Base-by-base conservation (phyloP, 2,888 invertebrate species). In the Oscheius sp. region DNA sequence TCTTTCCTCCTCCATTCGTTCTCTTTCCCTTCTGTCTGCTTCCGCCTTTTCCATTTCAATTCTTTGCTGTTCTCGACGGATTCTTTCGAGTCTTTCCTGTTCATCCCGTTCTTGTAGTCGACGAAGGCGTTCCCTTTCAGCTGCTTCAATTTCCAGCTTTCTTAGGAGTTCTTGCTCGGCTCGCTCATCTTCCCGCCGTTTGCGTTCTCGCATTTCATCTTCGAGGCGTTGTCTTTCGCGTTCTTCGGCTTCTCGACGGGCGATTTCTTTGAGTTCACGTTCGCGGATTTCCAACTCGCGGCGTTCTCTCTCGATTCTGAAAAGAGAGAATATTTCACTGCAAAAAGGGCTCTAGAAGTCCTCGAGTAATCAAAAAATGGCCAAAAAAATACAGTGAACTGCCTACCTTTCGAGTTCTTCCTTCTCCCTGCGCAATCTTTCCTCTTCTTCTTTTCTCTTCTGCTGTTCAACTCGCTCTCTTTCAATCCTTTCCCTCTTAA, bases 11-110 rank as follows among this genome's bases (percentile, higher is more conserved):
- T 81, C 79, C 41, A 74, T 72, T 69, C 81, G 75, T 69, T 83
- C 82, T 27, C 78, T 69, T 46, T 83, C 83, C 68, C 80, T 66
- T 68, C 78, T 66, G 3, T 82, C 82, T 23, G 78, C 81, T 53
- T 83, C 83, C 21, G 75, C 75, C 69, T 80, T 74, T 72, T 86
- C 86, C 75, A 80, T 75, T 64, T 85, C 86, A 45, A 84, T 81
- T 49, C 86, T 72, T 71, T 87, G 84, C 72, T 87, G 85, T 52
- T 87, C 87, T 0, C 80, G 69, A n/a, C 87, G 81, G 53, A 86
- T 79, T 45, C 80, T 69, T 58, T 87, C 87, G 25, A 87, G 63
- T 23, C 86, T 76, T 41, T 87, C 86, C 7, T 74, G 74, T 71
- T 87, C 87, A n/a, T 81, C 80, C 53, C 78, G 71, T 49, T 83